These are phyloP conservation scores for Enteromius radiatus DNA, from an alignment of 2,797 vertebrate genomes.

Conservation along the genomic window DNA sequence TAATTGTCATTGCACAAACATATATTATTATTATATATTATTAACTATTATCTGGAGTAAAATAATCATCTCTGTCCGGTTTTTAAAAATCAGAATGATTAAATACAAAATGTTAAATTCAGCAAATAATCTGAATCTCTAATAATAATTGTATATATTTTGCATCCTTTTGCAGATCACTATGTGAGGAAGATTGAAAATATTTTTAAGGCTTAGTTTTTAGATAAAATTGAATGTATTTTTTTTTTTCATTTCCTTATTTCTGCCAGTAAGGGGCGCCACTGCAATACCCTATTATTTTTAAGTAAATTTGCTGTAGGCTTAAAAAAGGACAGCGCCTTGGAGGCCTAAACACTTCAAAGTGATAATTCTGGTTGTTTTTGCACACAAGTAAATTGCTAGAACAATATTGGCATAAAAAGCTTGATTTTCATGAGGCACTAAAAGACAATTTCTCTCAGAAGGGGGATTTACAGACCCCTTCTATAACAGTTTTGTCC, in stretches of 20 bases:
- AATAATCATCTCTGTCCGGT: background rate
- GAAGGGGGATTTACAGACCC: background rate
- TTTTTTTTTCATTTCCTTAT: background rate
- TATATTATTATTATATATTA: background rate
- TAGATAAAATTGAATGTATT: background rate
- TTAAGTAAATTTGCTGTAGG: background rate
- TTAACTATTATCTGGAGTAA: background rate
- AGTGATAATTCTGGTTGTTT: background rate
- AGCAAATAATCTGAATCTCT: background rate
- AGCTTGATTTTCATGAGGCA: background rate
- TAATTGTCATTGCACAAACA: background rate
- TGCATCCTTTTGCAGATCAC: background rate
- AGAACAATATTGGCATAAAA: background rate
- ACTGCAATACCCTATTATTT: background rate
- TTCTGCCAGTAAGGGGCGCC: conserved; percentile 31
- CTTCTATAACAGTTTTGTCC: too few relatives aligned
- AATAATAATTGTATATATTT: background rate
- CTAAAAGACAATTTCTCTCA: background rate
- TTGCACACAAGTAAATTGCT: background rate
- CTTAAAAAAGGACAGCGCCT: background rate
- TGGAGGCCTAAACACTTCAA: conserved; percentile 2
- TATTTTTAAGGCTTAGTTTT: background rate
- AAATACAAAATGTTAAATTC: background rate
- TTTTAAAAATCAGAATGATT: background rate
- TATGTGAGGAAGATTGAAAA: background rate